phyloP scores from a whole-genome alignment of 2,888 invertebrate genomes.

The Hololepta plana region DNA sequence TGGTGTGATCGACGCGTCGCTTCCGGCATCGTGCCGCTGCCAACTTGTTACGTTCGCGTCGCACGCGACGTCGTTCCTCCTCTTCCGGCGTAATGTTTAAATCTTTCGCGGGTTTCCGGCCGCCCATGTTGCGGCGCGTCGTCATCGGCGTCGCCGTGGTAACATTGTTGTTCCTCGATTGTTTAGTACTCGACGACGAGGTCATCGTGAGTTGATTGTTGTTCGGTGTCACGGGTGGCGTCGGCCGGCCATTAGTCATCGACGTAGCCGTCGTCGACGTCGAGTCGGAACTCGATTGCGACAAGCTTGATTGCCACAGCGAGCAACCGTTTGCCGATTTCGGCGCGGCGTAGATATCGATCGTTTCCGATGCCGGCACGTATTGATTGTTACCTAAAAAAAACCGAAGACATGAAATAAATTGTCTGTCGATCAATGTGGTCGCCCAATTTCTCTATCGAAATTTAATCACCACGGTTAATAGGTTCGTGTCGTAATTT shows the following conservation, averaged over 20 bases:
- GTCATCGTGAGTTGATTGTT: constrained; percentile 9
- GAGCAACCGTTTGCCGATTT: constrained; percentile 12
- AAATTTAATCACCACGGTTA: background rate
- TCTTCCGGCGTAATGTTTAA: constrained; percentile 77
- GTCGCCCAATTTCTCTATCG: too few species aligned
- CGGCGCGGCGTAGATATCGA: constrained; percentile 19
- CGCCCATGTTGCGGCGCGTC: constrained; percentile 64
- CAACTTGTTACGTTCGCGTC: constrained; percentile 90
- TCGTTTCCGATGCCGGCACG: constrained; percentile 20
- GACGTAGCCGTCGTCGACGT: constrained; percentile 15
- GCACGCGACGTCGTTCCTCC: constrained; percentile 68
- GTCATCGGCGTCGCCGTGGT: constrained; percentile 13
- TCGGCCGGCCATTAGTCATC: constrained; percentile 18
- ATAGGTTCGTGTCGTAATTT: too few species aligned
- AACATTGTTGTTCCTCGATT: constrained; percentile 4
- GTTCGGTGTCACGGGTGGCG: constrained; percentile 18
- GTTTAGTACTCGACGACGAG: background rate
- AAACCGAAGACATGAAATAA: constrained; percentile 4
- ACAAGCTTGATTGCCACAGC: constrained; percentile 23
- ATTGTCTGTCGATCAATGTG: too few species aligned
- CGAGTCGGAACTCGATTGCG: constrained; percentile 23
- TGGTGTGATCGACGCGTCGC: constrained; percentile 89
- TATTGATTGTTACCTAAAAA: constrained; percentile 27
- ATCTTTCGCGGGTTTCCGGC: constrained; percentile 60
- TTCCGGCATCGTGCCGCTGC: constrained; percentile 96